Conservation (phyloP, 2,797 vertebrate species). For the Dicrostonyx torquatus region DNA sequence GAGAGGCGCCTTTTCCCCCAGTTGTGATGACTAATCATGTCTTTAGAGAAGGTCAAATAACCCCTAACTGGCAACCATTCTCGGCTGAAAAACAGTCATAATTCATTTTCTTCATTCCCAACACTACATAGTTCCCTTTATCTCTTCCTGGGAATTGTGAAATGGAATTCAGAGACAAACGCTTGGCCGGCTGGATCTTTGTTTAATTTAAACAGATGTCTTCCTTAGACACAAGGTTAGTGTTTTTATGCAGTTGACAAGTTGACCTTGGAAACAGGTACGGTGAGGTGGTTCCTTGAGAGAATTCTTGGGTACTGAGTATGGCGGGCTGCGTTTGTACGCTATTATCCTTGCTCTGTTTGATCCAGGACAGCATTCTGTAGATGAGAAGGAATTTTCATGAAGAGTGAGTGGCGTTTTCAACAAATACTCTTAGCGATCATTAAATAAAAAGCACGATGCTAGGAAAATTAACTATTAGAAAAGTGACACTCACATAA, state of each 20-base stretch:
- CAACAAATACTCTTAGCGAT: slow-evolving; percentile 61
- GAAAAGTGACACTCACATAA: slow-evolving; percentile 71
- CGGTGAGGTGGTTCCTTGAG: not conserved
- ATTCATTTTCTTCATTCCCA: not conserved
- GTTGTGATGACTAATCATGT: not conserved
- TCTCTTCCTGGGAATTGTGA: slow-evolving; percentile 34
- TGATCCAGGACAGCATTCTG: not conserved
- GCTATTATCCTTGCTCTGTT: slow-evolving; percentile 13
- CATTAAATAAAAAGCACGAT: slow-evolving; percentile 49
- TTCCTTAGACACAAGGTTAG: slow-evolving; percentile 23
- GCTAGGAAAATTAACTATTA: slow-evolving; percentile 56
- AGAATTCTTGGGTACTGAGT: not conserved
- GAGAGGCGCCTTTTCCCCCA: not conserved
- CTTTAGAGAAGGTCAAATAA: not conserved
- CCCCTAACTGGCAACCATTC: not conserved
- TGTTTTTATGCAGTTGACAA: slow-evolving; percentile 5
- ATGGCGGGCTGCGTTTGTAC: not conserved
- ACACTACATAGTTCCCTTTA: not conserved
- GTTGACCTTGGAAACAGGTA: not conserved
- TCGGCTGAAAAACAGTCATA: not conserved
- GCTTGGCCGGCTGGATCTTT: not conserved
- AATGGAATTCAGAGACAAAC: slow-evolving; percentile 22
- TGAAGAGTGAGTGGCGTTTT: slow-evolving; percentile 67
- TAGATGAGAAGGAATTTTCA: slow-evolving; percentile 66
- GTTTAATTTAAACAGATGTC: not conserved